Base-by-base conservation (phyloP, 2,888 invertebrate genomes). In the Blera fallax region DNA sequence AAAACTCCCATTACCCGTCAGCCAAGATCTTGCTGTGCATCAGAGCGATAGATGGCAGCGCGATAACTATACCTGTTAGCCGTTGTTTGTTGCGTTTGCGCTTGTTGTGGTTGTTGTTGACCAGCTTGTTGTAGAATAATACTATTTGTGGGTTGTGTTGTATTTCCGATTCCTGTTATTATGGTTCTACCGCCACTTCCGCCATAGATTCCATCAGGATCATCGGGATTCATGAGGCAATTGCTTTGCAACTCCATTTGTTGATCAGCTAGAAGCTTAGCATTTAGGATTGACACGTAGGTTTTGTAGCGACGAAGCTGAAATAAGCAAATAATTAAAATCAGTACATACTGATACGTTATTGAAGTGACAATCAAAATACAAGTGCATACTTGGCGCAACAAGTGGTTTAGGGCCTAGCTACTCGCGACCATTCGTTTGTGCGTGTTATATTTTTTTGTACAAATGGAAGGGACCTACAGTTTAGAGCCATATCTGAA, bases 301-400 rank as follows among this genome's bases (percentile, higher is more conserved):
- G 96, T 95, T 91, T 96, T 95, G 93, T 97, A 97, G 90, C 97
- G 94, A 93, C 96, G 96, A 89, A 97, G 93, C 97, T 97, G 92
- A 2, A 92, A 93, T 70, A 24, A n/a, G 58, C 37, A 60, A 65
- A 16, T 34, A 10, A 50, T 21, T 21, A 43, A 52, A 54, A 56
- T 14, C 79, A 54, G 4, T 37, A 5, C 2, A n/a, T n/a, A 37
- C 2, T n/a, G n/a, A 21, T 37, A n/a, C 6, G 6, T 8, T 11
- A 3, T 7, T 3, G 34, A 8, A 11, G 4, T 34, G 1, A 11
- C 1, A 24, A 29, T 7, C 2, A 54, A 29, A 29, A 7, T 27
- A n/a, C n/a, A 52, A 27, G 29, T 52, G 6, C 24, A 11, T 6
- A 52, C 6, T 52, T 7, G 7, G 4, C 1, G n/a, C 29, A 29